Base-by-base conservation (phyloP, 1,140 invertebrate species). In the Pseudomyrmex gracilis region DNA sequence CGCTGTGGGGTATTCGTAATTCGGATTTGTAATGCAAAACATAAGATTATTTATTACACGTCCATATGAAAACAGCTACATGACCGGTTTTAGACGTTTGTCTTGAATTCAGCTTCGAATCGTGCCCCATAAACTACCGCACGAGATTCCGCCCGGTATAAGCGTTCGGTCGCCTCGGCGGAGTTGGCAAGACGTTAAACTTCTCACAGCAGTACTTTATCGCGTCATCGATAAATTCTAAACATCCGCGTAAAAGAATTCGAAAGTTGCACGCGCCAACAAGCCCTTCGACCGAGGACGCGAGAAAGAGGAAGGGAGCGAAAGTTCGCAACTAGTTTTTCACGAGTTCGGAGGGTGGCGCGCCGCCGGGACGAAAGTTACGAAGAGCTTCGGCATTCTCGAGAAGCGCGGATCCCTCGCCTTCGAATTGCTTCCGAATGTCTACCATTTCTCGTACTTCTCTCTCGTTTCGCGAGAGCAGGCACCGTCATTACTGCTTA, bases 141-240 rank as follows among this genome's bases (percentile, higher is more conserved):
- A 53, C n/a, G 61, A 63, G 17, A 45, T 77, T 66, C 45, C 53
- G n/a, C 51, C 58, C 60, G 49, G 43, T 49, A 12, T 70, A 68
- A 49, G 45, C 58, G 34, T 83, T 84, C 82, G 49, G 45, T 60
- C 49, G 55, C 17, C 15, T 49, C 13, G 34, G 63, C 70, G 57
- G 73, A 68, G 60, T 68, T 24, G 70, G 47, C 67, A 58, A 85
- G 84, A 70, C 77, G 71, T 61, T 82, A 71, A 86, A 87, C 84
- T 86, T 87, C 58, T 53, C 43, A 13, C 68, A 45, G 58, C 58
- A 55, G 57, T 87, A 87, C 78, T 87, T 87, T 87, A 87, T 83
- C 85, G 85, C 64, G 78, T 82, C 80, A 83, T 87, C 86, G 82
- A 88, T 88, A 88, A 87, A 88, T 78, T 86, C 53, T 76, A 84